A percentile compares a stretch with the other conserved stretches of the same genome.
phyloP scores from a whole-genome alignment of 2,113 vertebrate genomes.

The Okapia johnstoni region DNA sequence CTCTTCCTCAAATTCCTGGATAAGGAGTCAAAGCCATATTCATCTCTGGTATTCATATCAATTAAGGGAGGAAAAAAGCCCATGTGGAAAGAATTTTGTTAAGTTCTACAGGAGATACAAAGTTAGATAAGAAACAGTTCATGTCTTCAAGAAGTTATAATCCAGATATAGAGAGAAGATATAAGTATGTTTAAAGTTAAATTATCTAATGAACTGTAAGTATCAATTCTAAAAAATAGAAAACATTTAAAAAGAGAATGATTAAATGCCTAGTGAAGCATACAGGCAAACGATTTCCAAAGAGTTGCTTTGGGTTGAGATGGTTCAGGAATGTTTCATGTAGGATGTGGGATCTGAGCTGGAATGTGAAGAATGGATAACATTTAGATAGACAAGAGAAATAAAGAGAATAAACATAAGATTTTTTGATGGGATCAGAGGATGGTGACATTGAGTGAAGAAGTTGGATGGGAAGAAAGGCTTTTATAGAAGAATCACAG shows the following conservation, averaged over 20 bases:
- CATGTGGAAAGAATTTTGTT: neutral
- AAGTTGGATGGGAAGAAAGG: neutral
- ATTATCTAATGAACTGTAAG: neutral
- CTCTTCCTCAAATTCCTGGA: neutral
- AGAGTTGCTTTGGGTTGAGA: neutral
- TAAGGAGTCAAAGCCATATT: neutral
- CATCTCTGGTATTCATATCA: neutral
- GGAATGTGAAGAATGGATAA: slow-evolving; percentile 35
- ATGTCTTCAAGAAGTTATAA: neutral
- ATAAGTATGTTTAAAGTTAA: neutral
- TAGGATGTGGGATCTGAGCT: neutral
- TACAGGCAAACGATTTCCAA: neutral
- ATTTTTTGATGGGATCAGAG: neutral
- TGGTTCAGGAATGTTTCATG: neutral
- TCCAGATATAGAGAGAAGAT: neutral
- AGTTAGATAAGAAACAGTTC: neutral
- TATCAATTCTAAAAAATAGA: neutral
- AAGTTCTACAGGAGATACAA: neutral
- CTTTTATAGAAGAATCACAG: neutral
- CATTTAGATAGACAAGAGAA: neutral
- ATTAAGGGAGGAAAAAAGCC: neutral
- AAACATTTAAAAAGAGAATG: neutral
- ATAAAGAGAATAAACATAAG: neutral
- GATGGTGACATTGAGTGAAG: neutral
- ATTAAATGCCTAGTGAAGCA: neutral